These are phyloP conservation scores for Tonatia bakeri DNA, from an alignment of 2,113 vertebrate species.

Conservation along the genomic window DNA sequence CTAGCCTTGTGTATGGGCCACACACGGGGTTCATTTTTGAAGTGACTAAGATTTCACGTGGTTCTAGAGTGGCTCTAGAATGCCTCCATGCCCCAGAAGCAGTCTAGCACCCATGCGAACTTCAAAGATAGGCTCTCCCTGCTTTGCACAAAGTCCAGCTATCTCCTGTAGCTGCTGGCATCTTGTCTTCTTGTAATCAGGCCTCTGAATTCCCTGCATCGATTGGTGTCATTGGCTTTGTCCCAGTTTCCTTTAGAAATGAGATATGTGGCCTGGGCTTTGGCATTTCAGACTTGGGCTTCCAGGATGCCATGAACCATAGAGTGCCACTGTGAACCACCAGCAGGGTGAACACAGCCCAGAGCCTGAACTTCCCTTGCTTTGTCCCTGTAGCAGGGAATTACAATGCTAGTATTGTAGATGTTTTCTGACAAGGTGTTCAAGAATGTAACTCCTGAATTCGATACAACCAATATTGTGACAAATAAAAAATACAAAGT, in stretches of 20 bases:
- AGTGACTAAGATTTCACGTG: neutral
- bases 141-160: neutral
- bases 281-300: neutral
- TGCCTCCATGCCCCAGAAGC: neutral
- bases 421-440: rapidly evolving
- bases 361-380: neutral
- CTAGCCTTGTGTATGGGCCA: neutral
- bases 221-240: neutral
- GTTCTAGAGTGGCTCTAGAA: neutral
- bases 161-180: neutral
- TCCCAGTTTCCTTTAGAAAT: neutral
- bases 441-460: too few species aligned
- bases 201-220: neutral
- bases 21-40: neutral
- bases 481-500: neutral
- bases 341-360: rapidly evolving
- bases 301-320: neutral
- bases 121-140: neutral
- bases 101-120: rapidly evolving
- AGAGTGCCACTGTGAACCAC: neutral
- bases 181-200: neutral
- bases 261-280: too few species aligned
- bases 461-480: neutral
- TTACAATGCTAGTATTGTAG: neutral
- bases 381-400: neutral